Base-by-base conservation (phyloP, 2,113 vertebrate species). In the Scopus umbretta region DNA sequence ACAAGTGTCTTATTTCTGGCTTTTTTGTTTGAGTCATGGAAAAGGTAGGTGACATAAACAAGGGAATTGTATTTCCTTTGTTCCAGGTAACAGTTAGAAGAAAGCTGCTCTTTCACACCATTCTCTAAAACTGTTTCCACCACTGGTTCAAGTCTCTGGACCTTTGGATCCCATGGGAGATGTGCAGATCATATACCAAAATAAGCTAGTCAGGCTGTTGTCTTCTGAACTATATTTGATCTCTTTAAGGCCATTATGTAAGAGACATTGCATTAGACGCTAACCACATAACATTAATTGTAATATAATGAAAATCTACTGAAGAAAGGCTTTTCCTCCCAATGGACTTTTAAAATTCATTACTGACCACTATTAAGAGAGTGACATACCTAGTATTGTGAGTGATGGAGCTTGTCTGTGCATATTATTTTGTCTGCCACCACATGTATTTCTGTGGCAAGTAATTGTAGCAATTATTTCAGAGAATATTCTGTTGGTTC, bases 381-480 rank as follows among this genome's bases (percentile, higher is more conserved):
- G 75, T 67, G 36, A 62, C 61, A 58, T 36, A 65, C 36, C 61
- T 88, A 63, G 59, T 76, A 52, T 61, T 72, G 80, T 88, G 78
- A 84, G 58, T 71, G 92, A 86, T 91, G 80, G 56, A 75, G 32
- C 52, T 96, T 95, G 71, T 80, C 90, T 94, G 23, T 61, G 80
- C 56, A 20, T 65, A 81, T 84, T 88, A 90, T 82, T 91, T 95
- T 93, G 63, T 19, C 73, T 92, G 83, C 56, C 82, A 50, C 78
- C 30, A 11, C 56, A 71, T 43, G 26, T 82, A 49, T 75, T 87
- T 61, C 67, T 23, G 6, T 62, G 58, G 53, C 70, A 97, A 45
- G 62, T 63, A 90, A 75, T 40, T 9, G 40, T 58, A 91, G 76
- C 71, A 94, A 87, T 93, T 95, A 96, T 88, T 96, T 91, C 75